Percentiles rank a stretch among this genome's conserved stretches.
Conservation (phyloP, 1,140 invertebrate genomes). For the Drosophila teissieri region DNA sequence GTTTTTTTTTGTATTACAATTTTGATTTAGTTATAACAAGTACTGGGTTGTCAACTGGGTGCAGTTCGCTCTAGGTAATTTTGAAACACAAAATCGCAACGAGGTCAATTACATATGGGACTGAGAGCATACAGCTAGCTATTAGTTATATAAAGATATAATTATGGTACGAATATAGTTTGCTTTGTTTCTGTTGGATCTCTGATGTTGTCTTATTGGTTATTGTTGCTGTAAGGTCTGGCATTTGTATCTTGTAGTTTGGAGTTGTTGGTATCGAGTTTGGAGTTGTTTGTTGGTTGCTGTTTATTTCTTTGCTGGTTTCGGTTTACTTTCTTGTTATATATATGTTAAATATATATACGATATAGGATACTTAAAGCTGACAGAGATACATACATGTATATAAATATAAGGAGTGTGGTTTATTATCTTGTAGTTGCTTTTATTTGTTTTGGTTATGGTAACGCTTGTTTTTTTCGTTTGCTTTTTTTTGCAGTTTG, state of each 20-base stretch:
- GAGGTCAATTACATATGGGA: conserved; percentile 35
- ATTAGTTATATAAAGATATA: conserved; percentile 33
- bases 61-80: conserved; percentile 32
- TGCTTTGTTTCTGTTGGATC: conserved; percentile 30
- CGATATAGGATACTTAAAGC: conserved; percentile 39
- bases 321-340: conserved; percentile 40
- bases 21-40: conserved; percentile 28
- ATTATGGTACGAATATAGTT: conserved; percentile 36
- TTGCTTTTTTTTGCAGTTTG: conserved; percentile 22
- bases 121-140: conserved; percentile 42
- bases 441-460: conserved; percentile 30
- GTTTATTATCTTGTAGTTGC: conserved; percentile 45
- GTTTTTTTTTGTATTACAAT: conserved; percentile 24
- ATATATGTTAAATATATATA: conserved; percentile 33
- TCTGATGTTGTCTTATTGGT: conserved; percentile 37
- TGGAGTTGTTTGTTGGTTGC: conserved; percentile 7
- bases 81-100: conserved; percentile 41
- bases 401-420: conserved; percentile 40
- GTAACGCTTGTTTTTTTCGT: conserved; percentile 36
- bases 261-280: conserved; percentile 29
- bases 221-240: conserved; percentile 41
- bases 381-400: conserved; percentile 53
- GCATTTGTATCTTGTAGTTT: conserved; percentile 44
- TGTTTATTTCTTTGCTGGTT: conserved; percentile 38
- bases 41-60: conserved; percentile 6